Conservation (phyloP, 2,888 invertebrate genomes). For the Reticulitermes lucifugus region DNA sequence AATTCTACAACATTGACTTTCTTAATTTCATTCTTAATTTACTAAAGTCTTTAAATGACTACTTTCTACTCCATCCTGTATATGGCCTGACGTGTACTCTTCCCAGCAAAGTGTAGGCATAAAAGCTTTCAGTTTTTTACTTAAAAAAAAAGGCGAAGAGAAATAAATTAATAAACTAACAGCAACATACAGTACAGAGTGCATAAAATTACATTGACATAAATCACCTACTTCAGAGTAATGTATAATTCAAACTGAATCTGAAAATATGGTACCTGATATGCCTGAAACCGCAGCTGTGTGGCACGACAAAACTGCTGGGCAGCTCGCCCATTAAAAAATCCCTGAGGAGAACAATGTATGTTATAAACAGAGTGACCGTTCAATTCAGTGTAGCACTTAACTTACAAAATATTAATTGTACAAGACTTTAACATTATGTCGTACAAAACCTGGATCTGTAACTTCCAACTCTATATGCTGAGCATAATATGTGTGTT, state of each 20-base stretch:
- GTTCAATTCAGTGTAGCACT: neutral
- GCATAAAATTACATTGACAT: neutral
- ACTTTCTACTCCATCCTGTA: too few species aligned
- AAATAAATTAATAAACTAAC: too few species aligned
- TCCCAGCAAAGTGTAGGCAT: neutral
- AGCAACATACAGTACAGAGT: too few species aligned
- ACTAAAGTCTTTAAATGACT: too few species aligned
- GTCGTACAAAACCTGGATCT: neutral
- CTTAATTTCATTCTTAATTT: too few species aligned
- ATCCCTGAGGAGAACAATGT: conserved; percentile 18
- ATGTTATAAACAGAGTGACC: neutral
- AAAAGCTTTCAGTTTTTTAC: neutral
- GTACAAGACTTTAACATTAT: neutral
- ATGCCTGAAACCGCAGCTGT: conserved; percentile 1
- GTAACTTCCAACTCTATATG: neutral
- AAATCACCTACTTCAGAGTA: neutral
- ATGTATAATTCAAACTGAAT: neutral
- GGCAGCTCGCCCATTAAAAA: conserved; percentile 24
- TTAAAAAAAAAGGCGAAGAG: neutral
- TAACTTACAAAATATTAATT: neutral
- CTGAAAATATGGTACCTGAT: conserved; percentile 10
- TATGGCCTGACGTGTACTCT: neutral
- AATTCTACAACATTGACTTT: too few species aligned
- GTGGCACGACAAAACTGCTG: conserved; percentile 6
- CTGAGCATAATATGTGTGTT: too few species aligned